These are phyloP conservation scores for Bungarus multicinctus DNA, from an alignment of 2,113 vertebrate species.

Conservation along the genomic window DNA sequence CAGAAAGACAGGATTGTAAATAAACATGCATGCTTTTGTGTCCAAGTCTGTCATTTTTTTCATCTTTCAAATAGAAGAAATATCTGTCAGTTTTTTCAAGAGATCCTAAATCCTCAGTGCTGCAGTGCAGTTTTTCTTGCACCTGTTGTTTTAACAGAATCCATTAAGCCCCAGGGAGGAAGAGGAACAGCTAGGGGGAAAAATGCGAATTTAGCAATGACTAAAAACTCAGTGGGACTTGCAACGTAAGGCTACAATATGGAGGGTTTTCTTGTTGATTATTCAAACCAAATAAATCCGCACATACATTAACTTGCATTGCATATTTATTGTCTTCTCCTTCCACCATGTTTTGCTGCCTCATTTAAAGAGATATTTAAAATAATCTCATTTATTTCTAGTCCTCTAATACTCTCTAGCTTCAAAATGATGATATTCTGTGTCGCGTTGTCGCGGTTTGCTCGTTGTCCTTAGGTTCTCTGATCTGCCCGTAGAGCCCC, in stretches of 20 bases:
- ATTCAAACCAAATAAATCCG: neutral
- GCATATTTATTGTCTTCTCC: neutral
- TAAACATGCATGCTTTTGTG: neutral
- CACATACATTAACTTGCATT: neutral
- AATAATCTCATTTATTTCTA: neutral
- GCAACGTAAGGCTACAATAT: neutral
- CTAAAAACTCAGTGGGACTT: neutral
- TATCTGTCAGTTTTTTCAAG: neutral
- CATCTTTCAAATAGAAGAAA: neutral
- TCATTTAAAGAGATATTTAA: neutral
- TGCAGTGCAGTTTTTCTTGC: neutral
- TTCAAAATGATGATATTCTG: neutral
- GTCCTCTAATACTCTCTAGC: neutral
- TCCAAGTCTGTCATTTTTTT: neutral
- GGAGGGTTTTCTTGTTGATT: neutral
- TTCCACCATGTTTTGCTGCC: neutral
- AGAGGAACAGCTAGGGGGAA: neutral
- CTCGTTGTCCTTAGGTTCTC: no score
- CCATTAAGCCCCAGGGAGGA: neutral
- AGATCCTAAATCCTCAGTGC: neutral
- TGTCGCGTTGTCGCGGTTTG: no score
- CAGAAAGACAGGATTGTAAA: neutral
- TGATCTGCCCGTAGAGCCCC: no score
- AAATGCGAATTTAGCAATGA: neutral
- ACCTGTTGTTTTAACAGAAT: neutral